Base-by-base conservation (phyloP, 2,888 invertebrate genomes). In the Mythimna loreyi region DNA sequence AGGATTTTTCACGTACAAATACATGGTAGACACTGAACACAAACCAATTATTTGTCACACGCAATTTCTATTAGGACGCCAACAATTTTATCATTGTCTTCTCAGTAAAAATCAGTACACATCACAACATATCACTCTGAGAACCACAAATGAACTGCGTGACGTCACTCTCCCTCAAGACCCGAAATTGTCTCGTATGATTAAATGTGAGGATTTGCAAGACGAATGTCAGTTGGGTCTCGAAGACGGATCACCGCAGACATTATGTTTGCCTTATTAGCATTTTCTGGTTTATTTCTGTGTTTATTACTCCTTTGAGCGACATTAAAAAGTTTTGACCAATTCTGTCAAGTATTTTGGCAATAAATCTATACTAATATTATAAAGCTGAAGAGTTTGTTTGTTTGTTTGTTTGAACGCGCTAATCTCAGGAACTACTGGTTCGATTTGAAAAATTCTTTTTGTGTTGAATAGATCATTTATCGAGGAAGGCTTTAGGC, bases 131-230 rank as follows among this genome's bases (percentile, higher is more conserved):
- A 59, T 65, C 62, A 49, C 49, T n/a, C 23, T 19, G 25, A 58
- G 49, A 58, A 47, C 47, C 67, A 16, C 53, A 69, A 81, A 81
- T 77, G 61, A 81, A 80, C 69, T 62, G 64, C 50, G 72, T 72
- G 81, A 77, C 67, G 66, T 72, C 72, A 50, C 77, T 71, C 65
- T 61, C 58, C 66, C 68, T 63, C 57, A 59, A 40, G 58, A 63
- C 68, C 61, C 83, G 66, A 86, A 87, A 89, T 87, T 87, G 84
- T 84, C 81, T 85, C 67, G 70, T 85, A 87, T 88, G 89, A 89
- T 88, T 88, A 87, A 89, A 80, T 72, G 81, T 56, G 64, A 82
- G 81, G 82, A 82, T 86, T 83, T 80, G 62, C 72, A 85, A 88
- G 88, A 88, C 84, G 86, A 84, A 88, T 89, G 85, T 55, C 50